Evolutionary conservation across 2,888 invertebrate species (phyloP).

Genomic region (Mimas tiliae): DNA sequence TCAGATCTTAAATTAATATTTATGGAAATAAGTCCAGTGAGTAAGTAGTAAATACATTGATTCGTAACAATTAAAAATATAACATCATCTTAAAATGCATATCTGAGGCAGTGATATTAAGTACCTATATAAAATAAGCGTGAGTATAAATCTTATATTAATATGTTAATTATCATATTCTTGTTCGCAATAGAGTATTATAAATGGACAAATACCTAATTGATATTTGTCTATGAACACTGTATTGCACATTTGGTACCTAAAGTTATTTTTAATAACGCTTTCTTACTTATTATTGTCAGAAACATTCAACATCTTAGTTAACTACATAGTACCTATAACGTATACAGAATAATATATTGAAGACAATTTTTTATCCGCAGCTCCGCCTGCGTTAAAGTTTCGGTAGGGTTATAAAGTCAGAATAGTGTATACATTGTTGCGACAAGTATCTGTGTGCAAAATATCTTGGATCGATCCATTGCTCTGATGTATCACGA

Average conservation of each 20-base stretch:
- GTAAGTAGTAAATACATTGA: too few relatives aligned
- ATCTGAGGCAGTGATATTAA: neutral
- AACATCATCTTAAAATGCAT: neutral
- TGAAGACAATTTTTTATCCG: neutral
- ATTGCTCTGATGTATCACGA: too few relatives aligned
- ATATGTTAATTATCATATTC: neutral
- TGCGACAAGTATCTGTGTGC: too few relatives aligned
- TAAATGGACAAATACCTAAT: neutral
- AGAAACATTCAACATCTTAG: too few relatives aligned
- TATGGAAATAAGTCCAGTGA: too few relatives aligned
- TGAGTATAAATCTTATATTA: neutral
- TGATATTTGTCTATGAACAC: neutral
- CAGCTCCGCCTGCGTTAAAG: neutral
- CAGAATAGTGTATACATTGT: too few relatives aligned
- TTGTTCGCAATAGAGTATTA: conserved; percentile 14
- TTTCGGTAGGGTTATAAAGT: neutral
- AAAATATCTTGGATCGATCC: too few relatives aligned
- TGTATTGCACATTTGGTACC: neutral
- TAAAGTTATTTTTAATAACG: too few relatives aligned
- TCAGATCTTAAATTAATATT: too few relatives aligned
- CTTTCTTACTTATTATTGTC: too few relatives aligned
- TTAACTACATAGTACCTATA: too few relatives aligned
- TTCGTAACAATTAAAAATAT: too few relatives aligned
- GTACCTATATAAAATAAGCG: neutral
- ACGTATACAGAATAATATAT: neutral